phyloP scores from a whole-genome alignment of 1,140 invertebrate species.

The Cheumatopsyche charites region DNA sequence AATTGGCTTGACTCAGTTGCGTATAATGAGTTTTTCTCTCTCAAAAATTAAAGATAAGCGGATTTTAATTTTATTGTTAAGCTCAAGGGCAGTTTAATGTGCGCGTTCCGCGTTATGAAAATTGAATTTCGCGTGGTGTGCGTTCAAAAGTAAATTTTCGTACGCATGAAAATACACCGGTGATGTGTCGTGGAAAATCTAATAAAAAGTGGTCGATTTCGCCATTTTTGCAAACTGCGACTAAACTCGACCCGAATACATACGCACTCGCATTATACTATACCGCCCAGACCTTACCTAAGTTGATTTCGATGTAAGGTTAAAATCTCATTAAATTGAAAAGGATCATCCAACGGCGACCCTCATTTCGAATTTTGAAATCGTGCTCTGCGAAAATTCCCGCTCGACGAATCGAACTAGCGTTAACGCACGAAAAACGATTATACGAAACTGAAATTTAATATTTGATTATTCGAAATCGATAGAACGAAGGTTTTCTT shows the following conservation, averaged over 20 bases:
- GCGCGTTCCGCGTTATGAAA: slow-evolving; percentile 6
- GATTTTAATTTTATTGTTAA: slow-evolving; percentile 15
- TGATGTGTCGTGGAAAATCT: slow-evolving; percentile 23
- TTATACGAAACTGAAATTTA: no score
- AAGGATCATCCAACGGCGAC: slow-evolving; percentile 7
- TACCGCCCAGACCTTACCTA: not conserved
- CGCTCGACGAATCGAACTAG: no score
- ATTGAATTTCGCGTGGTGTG: slow-evolving; percentile 9
- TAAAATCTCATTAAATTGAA: slow-evolving; percentile 31
- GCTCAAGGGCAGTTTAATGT: not conserved
- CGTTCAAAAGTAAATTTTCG: slow-evolving; percentile 20
- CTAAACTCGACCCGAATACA: not conserved
- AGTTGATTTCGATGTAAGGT: slow-evolving; percentile 15
- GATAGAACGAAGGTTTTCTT: no score
- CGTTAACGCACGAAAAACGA: no score
- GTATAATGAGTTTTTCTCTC: no score
- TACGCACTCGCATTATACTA: no score
- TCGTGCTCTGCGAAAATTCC: not conserved
- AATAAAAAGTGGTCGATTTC: slow-evolving; percentile 22
- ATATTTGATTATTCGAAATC: no score
- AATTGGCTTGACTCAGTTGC: no score
- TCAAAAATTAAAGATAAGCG: not conserved
- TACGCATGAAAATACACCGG: slow-evolving; percentile 1
- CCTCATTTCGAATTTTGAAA: not conserved
- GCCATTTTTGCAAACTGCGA: slow-evolving; percentile 10